phyloP scores from a whole-genome alignment of 1,140 invertebrate genomes.

The Stenopsyche tienmushanensis region DNA sequence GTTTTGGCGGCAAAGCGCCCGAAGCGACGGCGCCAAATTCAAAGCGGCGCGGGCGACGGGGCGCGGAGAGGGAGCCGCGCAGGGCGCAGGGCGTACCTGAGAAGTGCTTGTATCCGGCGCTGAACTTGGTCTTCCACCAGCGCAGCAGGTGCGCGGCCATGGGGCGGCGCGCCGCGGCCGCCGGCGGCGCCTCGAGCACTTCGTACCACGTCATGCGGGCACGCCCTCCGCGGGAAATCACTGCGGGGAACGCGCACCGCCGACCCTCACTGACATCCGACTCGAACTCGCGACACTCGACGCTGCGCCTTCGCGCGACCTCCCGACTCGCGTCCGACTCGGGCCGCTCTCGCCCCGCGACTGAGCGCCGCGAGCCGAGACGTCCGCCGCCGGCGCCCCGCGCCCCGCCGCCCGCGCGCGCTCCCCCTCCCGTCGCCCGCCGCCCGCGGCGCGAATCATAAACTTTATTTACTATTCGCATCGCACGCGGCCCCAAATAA shows the following conservation, averaged over 20 bases:
- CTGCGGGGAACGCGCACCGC: background rate
- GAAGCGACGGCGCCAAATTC: background rate
- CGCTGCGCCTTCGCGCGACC: background rate
- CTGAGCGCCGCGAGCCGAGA: background rate
- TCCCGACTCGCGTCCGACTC: background rate
- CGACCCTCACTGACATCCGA: background rate
- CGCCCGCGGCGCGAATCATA: background rate
- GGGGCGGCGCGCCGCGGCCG: slow-evolving; percentile 55
- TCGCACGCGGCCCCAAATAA: no score
- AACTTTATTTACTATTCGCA: no score
- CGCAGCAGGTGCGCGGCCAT: slow-evolving; percentile 76
- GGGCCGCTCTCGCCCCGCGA: background rate
- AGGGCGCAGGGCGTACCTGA: slow-evolving; percentile 52
- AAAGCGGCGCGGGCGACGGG: background rate
- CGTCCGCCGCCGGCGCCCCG: slow-evolving; percentile 14
- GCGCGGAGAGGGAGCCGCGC: background rate
- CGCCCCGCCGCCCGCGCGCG: background rate
- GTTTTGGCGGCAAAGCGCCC: no score
- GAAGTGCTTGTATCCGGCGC: slow-evolving; percentile 72
- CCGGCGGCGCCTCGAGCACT: slow-evolving; percentile 55
- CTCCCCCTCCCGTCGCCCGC: background rate
- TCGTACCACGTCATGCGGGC: slow-evolving; percentile 56
- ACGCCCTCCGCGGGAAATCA: background rate
- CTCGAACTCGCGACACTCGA: background rate
- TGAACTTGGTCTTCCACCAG: slow-evolving; percentile 76